phyloP scores from a whole-genome alignment of 2,797 vertebrate genomes.

The Clarias pachynema region DNA sequence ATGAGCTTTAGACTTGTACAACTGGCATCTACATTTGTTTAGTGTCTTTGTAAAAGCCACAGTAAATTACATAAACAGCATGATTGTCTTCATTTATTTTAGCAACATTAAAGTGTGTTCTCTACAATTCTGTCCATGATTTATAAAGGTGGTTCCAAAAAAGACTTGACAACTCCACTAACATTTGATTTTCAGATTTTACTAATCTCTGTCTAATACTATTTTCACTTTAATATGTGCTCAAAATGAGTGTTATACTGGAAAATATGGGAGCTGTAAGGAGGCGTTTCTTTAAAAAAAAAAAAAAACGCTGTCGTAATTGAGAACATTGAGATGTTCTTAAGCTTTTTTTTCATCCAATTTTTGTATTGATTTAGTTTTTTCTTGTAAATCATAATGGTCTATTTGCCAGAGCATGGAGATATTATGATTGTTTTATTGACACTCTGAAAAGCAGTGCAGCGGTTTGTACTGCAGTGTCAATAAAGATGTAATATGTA shows the following conservation, averaged over 20 bases:
- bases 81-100: conserved; percentile 58
- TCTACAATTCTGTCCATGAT: conserved; percentile 69
- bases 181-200: conserved; percentile 23
- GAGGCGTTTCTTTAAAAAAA: not conserved
- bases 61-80: conserved; percentile 71
- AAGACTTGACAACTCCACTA: conserved; percentile 19
- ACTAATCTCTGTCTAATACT: not conserved
- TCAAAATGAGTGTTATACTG: not conserved
- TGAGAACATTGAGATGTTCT: not conserved
- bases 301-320: not conserved
- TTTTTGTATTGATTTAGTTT: conserved; percentile 7
- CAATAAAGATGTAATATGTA: conserved; percentile 70
- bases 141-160: conserved; percentile 49
- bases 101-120: conserved; percentile 70
- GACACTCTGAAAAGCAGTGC: conserved; percentile 71
- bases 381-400: conserved; percentile 53
- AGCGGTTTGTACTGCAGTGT: conserved; percentile 74
- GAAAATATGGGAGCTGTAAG: not conserved
- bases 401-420: conserved; percentile 68
- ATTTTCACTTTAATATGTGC: not conserved
- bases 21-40: conserved; percentile 42
- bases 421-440: conserved; percentile 66
- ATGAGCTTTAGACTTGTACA: conserved; percentile 34
- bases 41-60: conserved; percentile 47
- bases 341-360: conserved; percentile 8